Conservation (phyloP, 2,797 vertebrate species). For the Myiotriccus ornatus region DNA sequence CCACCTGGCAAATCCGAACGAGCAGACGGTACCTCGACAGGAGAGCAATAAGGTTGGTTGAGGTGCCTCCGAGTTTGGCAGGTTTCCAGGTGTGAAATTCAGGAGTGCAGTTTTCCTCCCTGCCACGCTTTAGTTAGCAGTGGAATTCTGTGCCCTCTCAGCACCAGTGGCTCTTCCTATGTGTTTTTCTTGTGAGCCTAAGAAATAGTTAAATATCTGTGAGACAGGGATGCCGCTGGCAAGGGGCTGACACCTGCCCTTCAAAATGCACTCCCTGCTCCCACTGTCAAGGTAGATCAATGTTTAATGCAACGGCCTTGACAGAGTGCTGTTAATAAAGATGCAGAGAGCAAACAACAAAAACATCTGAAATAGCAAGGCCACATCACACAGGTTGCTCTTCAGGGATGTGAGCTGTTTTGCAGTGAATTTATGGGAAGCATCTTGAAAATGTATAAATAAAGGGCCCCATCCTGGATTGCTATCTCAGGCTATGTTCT, state of each 20-base stretch:
- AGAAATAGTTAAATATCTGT: background rate
- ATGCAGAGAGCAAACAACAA: background rate
- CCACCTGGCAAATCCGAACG: background rate
- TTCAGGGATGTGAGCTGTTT: background rate
- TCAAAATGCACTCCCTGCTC: background rate
- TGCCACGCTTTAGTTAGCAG: accelerated
- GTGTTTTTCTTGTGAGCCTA: background rate
- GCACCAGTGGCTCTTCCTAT: accelerated
- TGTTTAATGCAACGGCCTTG: background rate
- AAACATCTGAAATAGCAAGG: slow-evolving; percentile 15
- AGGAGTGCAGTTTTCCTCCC: background rate
- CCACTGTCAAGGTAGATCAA: slow-evolving; percentile 15
- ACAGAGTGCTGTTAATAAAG: background rate
- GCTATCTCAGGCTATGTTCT: background rate
- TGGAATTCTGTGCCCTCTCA: background rate
- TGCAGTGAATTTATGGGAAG: background rate
- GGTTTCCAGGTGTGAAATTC: background rate
- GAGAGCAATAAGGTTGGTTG: background rate
- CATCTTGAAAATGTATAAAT: background rate
- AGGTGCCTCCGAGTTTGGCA: background rate
- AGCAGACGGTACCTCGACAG: background rate
- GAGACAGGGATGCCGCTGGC: background rate
- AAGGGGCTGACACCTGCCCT: slow-evolving; percentile 14
- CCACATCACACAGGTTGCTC: background rate
- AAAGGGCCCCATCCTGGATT: background rate